phyloP scores from a whole-genome alignment of 2,797 vertebrate species.

The Liasis olivaceus region DNA sequence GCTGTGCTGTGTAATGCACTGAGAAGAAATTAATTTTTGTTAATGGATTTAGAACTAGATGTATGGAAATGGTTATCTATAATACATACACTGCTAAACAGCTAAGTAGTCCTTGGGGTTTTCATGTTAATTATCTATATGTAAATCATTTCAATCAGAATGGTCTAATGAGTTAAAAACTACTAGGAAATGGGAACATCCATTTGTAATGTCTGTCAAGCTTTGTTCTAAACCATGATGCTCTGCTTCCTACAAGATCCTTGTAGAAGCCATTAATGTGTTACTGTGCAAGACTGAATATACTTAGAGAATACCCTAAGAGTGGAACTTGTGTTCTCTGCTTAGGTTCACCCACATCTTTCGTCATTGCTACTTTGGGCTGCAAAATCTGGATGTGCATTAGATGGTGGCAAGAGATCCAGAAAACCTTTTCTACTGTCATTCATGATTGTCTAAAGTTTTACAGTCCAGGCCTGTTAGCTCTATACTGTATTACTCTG shows the following conservation, averaged over 20 bases:
- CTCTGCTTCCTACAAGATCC: not conserved
- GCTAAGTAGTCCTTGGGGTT: slow-evolving; percentile 77
- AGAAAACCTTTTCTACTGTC: not conserved
- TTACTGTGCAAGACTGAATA: not conserved
- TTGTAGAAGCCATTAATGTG: not conserved
- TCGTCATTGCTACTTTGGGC: not conserved
- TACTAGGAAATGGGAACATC: slow-evolving; percentile 45
- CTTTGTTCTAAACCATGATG: slow-evolving; percentile 6
- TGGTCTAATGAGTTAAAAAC: slow-evolving; percentile 73
- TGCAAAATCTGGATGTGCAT: not conserved
- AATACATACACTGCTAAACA: slow-evolving; percentile 77
- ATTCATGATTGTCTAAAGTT: not conserved
- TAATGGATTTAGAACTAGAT: slow-evolving; percentile 80
- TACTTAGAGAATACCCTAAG: not conserved
- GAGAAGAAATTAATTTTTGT: slow-evolving; percentile 75
- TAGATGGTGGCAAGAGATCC: not conserved
- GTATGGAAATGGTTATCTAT: slow-evolving; percentile 75
- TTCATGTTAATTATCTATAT: slow-evolving; percentile 72
- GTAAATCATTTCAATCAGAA: slow-evolving; percentile 73
- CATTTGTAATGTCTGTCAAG: slow-evolving; percentile 39
- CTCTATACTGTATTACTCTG: not conserved
- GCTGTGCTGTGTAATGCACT: slow-evolving; percentile 53
- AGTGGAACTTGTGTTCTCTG: not conserved
- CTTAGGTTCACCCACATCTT: not conserved
- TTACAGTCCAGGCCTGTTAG: not conserved